phyloP scores from a whole-genome alignment of 2,888 invertebrate species.

The Ectemnius lituratus region DNA sequence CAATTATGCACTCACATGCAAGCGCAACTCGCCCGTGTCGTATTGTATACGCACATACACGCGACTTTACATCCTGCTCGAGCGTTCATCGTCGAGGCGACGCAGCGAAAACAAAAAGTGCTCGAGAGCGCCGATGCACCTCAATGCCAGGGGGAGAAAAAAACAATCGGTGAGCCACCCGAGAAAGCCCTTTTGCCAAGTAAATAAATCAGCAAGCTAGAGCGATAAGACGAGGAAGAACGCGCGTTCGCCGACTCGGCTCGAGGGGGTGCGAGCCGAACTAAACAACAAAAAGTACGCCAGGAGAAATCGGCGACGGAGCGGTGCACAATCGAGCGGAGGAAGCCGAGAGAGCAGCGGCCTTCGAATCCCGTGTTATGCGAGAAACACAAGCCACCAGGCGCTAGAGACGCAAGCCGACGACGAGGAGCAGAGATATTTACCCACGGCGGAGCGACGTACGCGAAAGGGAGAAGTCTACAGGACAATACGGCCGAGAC shows the following conservation, averaged over 20 bases:
- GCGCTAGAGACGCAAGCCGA: neutral
- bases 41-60: neutral
- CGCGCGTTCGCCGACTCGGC: no score
- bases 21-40: neutral
- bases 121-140: neutral
- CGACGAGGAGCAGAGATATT: constrained; percentile 42
- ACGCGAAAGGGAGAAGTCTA: constrained; percentile 38
- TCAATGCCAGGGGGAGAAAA: neutral
- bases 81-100: neutral
- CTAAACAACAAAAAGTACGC: neutral
- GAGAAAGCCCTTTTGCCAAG: neutral
- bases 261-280: neutral
- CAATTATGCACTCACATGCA: no score
- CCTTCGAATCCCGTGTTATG: no score
- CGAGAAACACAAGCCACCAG: no score
- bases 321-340: neutral
- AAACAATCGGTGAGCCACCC: neutral
- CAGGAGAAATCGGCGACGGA: neutral
- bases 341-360: no score
- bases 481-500: constrained; percentile 24
- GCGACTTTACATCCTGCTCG: neutral
- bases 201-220: neutral
- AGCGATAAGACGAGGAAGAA: no score
- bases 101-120: neutral
- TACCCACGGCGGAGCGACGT: constrained; percentile 48